These are phyloP conservation scores for Oncorhynchus gorbuscha DNA, from an alignment of 2,113 vertebrate species.

Conservation along the genomic window DNA sequence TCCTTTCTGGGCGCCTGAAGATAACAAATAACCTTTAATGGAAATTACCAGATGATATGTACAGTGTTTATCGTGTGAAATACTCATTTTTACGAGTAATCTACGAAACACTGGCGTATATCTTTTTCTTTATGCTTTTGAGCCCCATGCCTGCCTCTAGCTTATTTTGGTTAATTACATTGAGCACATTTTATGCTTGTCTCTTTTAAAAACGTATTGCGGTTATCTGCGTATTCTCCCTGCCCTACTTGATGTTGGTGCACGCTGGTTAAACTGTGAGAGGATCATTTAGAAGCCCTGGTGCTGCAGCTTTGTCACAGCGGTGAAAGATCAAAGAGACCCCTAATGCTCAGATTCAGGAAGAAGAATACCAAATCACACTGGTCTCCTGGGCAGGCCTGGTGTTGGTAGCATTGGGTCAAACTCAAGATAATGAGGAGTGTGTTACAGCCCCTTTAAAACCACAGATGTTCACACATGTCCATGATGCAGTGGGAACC, in stretches of 20 bases:
- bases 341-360: slow-evolving; percentile 57
- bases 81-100: slow-evolving; percentile 53
- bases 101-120: slow-evolving; percentile 46
- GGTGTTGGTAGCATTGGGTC: slow-evolving; percentile 42
- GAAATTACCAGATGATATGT: slow-evolving; percentile 55
- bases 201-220: slow-evolving; percentile 32
- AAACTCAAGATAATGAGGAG: slow-evolving; percentile 56
- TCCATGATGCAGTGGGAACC: slow-evolving; percentile 34
- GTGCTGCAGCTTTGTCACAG: slow-evolving; percentile 63
- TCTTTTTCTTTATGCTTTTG: slow-evolving; percentile 56
- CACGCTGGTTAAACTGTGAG: slow-evolving; percentile 52
- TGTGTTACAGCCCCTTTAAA: slow-evolving; percentile 55
- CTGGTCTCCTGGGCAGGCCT: slow-evolving; percentile 31
- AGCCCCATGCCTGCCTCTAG: slow-evolving; percentile 58
- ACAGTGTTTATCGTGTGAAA: slow-evolving; percentile 56
- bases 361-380: slow-evolving; percentile 30
- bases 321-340: slow-evolving; percentile 67
- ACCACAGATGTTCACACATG: slow-evolving; percentile 27
- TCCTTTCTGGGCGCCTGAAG: slow-evolving; percentile 58
- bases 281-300: slow-evolving; percentile 61
- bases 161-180: slow-evolving; percentile 65
- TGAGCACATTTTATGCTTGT: slow-evolving; percentile 45
- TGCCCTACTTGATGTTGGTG: slow-evolving; percentile 53
- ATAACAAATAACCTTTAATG: slow-evolving; percentile 71
- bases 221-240: slow-evolving; percentile 55